Evolutionary conservation across 2,888 invertebrate genomes (phyloP).

Genomic region (Oligia fasciuncula): DNA sequence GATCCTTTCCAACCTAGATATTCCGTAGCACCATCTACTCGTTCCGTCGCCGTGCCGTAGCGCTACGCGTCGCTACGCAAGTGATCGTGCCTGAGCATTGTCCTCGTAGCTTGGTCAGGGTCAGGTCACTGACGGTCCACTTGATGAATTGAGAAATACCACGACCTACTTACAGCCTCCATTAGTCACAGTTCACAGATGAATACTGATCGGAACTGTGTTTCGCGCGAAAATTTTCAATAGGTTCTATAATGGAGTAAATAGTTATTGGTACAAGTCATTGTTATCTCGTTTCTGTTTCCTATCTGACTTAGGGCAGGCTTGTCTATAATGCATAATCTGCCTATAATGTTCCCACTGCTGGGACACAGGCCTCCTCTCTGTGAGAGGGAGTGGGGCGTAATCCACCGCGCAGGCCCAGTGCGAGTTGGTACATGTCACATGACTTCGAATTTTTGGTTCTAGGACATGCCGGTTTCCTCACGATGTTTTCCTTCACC

Average conservation of each 20-base stretch:
- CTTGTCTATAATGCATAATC: not conserved
- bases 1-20: not conserved
- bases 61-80: constrained; percentile 32
- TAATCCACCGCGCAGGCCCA: too few species aligned
- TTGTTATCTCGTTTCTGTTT: not conserved
- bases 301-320: not conserved
- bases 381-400: too few species aligned
- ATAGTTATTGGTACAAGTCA: not conserved
- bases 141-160: constrained; percentile 44
- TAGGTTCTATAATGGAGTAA: not conserved
- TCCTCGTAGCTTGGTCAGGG: constrained; percentile 48
- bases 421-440: too few species aligned
- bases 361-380: too few species aligned
- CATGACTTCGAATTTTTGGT: too few species aligned
- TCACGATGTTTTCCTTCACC: too few species aligned
- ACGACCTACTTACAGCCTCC: constrained; percentile 41
- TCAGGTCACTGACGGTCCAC: constrained; percentile 43
- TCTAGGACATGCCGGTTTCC: too few species aligned
- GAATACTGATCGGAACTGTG: constrained; percentile 20
- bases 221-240: constrained; percentile 5
- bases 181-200: constrained; percentile 13
- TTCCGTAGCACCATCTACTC: not conserved
- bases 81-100: constrained; percentile 11
- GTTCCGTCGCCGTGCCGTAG: not conserved
- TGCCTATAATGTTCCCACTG: not conserved